Evolutionary conservation across 2,888 invertebrate species (phyloP).

Genomic region (Agriopis leucophaearia): DNA sequence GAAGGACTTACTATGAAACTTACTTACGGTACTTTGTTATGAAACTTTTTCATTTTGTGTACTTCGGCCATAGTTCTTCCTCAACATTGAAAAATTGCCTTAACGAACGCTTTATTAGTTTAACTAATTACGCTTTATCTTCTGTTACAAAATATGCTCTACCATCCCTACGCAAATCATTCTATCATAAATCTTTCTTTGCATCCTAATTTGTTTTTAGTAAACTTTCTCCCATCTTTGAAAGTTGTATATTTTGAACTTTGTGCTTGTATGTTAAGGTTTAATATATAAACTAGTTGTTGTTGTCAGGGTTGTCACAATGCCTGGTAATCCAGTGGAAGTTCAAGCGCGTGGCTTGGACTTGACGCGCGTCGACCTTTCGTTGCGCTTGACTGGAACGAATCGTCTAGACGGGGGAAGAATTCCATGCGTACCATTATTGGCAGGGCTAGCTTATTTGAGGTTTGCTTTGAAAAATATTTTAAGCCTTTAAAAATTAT

Average conservation of each 20-base stretch:
- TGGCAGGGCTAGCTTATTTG: slow-evolving; percentile 45
- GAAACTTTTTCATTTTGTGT: slow-evolving; percentile 5
- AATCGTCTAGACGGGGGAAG: slow-evolving; percentile 76
- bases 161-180: slow-evolving; percentile 54
- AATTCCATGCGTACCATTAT: slow-evolving; percentile 51
- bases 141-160: slow-evolving; percentile 35
- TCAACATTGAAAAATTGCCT: slow-evolving; percentile 23
- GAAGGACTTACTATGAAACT: too few relatives aligned
- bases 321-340: slow-evolving; percentile 62
- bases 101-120: slow-evolving; percentile 29
- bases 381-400: slow-evolving; percentile 81
- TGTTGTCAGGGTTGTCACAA: slow-evolving; percentile 16
- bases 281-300: slow-evolving; percentile 10
- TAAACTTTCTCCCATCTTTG: slow-evolving; percentile 50
- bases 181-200: slow-evolving; percentile 66
- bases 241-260: slow-evolving; percentile 21
- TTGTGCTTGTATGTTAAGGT: slow-evolving; percentile 41
- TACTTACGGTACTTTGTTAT: background rate
- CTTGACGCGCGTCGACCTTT: slow-evolving; percentile 76
- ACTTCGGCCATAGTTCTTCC: background rate
- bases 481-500: slow-evolving; percentile 5
- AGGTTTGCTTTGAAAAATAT: slow-evolving; percentile 23
- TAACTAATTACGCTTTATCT: slow-evolving; percentile 31
- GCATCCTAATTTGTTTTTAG: slow-evolving; percentile 64
- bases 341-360: slow-evolving; percentile 74